Evolutionary conservation across 1,140 invertebrate genomes (phyloP).

Genomic region (Drosophila orosa): DNA sequence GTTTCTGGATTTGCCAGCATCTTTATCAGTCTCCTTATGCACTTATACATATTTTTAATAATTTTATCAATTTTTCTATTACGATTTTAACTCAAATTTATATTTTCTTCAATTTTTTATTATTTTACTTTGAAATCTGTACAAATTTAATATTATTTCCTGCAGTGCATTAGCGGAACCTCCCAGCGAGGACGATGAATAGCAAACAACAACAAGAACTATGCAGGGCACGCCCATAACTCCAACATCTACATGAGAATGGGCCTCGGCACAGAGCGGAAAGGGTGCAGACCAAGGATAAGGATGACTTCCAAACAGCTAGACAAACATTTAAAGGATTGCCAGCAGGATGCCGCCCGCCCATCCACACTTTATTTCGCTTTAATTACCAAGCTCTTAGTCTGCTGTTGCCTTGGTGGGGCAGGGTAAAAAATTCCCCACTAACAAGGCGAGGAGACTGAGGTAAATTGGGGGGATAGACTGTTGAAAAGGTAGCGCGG

Average conservation of each 20-base stretch:
- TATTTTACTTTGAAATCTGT: too few relatives aligned
- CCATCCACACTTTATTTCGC: slow-evolving; percentile 59
- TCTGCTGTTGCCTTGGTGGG: slow-evolving; percentile 4
- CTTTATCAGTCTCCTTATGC: neutral
- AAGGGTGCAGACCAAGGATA: slow-evolving; percentile 33
- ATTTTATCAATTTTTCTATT: neutral
- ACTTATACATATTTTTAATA: neutral
- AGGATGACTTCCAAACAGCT: slow-evolving; percentile 54
- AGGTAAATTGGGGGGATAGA: neutral
- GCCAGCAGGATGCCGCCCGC: slow-evolving; percentile 48
- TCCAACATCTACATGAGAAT: slow-evolving; percentile 57
- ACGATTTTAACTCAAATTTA: neutral
- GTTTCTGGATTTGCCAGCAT: neutral
- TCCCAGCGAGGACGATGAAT: slow-evolving; percentile 45
- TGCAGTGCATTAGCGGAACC: slow-evolving; percentile 15
- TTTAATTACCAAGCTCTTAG: slow-evolving; percentile 61
- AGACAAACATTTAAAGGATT: slow-evolving; percentile 65
- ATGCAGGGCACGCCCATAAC: slow-evolving; percentile 63
- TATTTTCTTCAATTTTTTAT: too few relatives aligned
- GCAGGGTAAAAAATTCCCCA: slow-evolving; percentile 2
- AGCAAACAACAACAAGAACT: slow-evolving; percentile 61
- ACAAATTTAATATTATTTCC: neutral
- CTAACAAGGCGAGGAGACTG: neutral
- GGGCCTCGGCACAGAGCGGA: slow-evolving; percentile 9
- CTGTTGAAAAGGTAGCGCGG: neutral